Percentiles rank a stretch among this genome's conserved stretches.
Evolutionary conservation across 2,113 vertebrate genomes (phyloP).

Genomic region (Otocyon megalotis): DNA sequence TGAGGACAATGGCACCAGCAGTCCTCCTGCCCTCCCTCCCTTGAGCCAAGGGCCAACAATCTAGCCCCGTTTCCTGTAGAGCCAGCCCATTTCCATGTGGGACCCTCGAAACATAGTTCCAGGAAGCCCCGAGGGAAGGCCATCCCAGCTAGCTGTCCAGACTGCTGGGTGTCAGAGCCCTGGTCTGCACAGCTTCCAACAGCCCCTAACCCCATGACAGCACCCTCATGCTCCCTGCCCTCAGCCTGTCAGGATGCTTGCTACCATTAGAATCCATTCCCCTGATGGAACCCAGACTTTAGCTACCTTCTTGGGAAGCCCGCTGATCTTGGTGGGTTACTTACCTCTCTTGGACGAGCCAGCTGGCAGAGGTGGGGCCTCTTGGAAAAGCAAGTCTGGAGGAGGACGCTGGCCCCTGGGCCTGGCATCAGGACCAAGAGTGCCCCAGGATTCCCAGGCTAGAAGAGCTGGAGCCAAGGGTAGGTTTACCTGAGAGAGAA

Average conservation of each 20-base stretch:
- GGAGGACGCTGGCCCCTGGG: background rate
- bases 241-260: fast-evolving
- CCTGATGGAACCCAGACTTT: background rate
- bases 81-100: background rate
- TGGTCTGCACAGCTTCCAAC: background rate
- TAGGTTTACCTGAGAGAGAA: background rate
- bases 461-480: background rate
- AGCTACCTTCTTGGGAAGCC: background rate
- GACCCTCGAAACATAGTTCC: background rate
- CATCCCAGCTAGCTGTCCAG: background rate
- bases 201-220: background rate
- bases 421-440: background rate
- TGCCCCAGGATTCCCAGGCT: background rate
- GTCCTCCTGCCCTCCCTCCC: background rate
- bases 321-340: background rate
- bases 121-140: background rate
- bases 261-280: background rate
- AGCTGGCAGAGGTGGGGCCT: background rate
- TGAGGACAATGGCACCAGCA: background rate
- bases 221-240: background rate
- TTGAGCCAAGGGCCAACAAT: background rate
- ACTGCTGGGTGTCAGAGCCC: background rate
- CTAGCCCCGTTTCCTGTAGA: background rate
- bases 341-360: background rate
- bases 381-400: background rate